Conservation (phyloP, 92 coral and sea anemone genomes). For the Zoanthus sansibaricus region DNA sequence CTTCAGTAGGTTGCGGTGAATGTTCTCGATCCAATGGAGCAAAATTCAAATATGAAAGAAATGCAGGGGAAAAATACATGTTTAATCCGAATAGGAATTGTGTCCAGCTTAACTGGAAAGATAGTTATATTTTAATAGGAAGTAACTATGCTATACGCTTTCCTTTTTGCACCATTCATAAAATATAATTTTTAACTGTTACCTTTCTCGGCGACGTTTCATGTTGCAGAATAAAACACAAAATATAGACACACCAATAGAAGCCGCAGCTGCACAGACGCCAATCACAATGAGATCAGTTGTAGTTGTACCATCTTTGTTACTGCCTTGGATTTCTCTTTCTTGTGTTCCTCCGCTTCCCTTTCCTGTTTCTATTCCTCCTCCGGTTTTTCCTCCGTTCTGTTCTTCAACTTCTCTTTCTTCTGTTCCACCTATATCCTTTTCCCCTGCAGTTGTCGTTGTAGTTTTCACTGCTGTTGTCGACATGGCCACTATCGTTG, state of each 20-base stretch:
- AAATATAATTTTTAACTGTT: neutral
- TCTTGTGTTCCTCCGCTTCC: neutral
- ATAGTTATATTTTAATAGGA: too few species aligned
- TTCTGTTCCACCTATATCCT: too few species aligned
- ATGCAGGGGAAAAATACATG: too few species aligned
- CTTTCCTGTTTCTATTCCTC: neutral
- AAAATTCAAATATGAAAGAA: too few species aligned
- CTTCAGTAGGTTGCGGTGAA: too few species aligned
- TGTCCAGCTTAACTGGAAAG: too few species aligned
- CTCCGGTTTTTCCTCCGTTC: neutral
- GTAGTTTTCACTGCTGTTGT: neutral
- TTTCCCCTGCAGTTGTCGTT: neutral
- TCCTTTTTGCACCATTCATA: too few species aligned
- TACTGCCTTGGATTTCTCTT: neutral
- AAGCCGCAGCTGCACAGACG: slow-evolving; percentile 31
- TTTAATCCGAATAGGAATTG: too few species aligned
- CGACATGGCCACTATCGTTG: neutral
- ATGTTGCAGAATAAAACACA: slow-evolving; percentile 25
- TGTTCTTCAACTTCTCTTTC: too few species aligned
- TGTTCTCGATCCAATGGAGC: too few species aligned
- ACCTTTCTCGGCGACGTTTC: slow-evolving; percentile 40
- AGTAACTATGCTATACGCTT: neutral
- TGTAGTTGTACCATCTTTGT: neutral
- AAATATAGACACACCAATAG: slow-evolving; percentile 8
- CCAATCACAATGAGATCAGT: slow-evolving; percentile 29